Base-by-base conservation (phyloP, 2,113 vertebrate species). In the Pseudopodoces humilis region DNA sequence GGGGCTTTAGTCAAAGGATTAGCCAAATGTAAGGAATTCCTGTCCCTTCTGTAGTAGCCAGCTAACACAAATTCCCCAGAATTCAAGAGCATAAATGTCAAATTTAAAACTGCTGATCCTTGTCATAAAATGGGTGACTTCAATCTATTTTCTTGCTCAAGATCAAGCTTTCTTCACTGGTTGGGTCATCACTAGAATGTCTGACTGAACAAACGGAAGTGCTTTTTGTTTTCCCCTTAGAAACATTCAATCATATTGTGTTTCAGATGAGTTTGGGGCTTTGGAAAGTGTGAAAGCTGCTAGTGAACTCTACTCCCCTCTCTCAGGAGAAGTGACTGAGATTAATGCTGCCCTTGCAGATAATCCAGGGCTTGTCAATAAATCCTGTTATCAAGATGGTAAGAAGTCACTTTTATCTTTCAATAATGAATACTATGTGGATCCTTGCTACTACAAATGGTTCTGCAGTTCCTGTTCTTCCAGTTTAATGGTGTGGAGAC, bases 241-340 rank as follows among this genome's bases (percentile, higher is more conserved):
- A 64, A 92, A 56, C 5, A 0, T 41, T 59, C 15, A 20, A 9
- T 68, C 11, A 0, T 58, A 7, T 91, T 94, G 20, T 92, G 46
- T 96, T 96, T 53, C 95, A 99, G 99, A 99, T 97, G 99, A 99
- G 94, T 99, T 99, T 97, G 99, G 99, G 85, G 98, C 99, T 94
- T 97, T 99, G 97, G 99, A 99, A 97, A 99, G 99, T 68, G 99
- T 99, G 72, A 99, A 99, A 97, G 99, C 99, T 96, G 99, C 99
- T 91, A 99, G 99, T 97, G 99, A 99, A 96, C 98, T 99, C 43
- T 99, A 99, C 94, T 99, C 99, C 43, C 99, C 99, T 81, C 88
- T 99, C 83, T 98, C 99, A 6, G 99, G 99, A 94, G 98, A 99
- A 97, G 99, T 99, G 85, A 99, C 98, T 37, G 99, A 99, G 96